phyloP scores from a whole-genome alignment of 2,797 vertebrate species.

The Manis pentadactyla region DNA sequence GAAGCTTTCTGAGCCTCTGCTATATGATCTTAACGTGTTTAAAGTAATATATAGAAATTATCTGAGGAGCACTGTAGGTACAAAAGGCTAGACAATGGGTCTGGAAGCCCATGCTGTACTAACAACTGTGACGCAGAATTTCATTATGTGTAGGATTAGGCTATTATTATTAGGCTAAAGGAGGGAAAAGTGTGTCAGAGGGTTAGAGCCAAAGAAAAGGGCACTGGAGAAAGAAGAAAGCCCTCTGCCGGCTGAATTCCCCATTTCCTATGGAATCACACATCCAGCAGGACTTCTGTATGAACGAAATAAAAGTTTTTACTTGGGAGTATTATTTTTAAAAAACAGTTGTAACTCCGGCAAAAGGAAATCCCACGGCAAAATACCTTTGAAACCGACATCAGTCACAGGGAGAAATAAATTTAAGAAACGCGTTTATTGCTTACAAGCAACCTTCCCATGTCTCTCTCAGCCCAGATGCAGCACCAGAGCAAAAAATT shows the following conservation, averaged over 20 bases:
- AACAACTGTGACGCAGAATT: neutral
- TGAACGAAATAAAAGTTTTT: neutral
- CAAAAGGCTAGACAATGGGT: neutral
- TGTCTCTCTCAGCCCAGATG: no score
- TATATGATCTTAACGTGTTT: neutral
- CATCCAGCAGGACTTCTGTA: neutral
- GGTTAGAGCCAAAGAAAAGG: neutral
- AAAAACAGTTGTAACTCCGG: neutral
- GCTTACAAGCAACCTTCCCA: no score
- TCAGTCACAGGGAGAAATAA: no score
- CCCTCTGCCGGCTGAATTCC: no score
- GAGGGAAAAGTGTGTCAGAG: neutral
- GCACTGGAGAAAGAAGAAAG: neutral
- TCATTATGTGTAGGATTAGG: neutral
- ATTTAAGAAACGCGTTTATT: no score
- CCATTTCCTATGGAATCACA: neutral
- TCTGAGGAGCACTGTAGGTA: neutral
- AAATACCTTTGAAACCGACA: no score
- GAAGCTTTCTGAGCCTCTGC: neutral
- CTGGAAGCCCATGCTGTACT: neutral
- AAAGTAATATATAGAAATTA: neutral
- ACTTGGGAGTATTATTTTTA: conserved; percentile 1
- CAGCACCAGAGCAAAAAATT: no score
- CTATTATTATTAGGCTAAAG: neutral
- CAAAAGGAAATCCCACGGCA: no score